Evolutionary conservation across 1,140 invertebrate genomes (phyloP).

Genomic region (Doryteuthis pealeii): DNA sequence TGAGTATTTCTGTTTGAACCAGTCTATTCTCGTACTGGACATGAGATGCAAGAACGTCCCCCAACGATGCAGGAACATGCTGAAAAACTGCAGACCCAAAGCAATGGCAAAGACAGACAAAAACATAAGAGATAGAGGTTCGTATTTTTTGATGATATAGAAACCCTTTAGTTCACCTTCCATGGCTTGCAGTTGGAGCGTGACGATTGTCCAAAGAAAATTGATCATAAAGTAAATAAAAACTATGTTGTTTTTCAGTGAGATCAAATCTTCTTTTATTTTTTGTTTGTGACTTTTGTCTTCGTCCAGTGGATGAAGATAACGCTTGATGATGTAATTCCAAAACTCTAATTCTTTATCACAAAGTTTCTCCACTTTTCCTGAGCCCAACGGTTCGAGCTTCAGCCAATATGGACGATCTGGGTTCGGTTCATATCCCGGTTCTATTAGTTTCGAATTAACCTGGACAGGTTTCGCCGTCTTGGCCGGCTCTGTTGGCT

Average conservation of each 20-base stretch:
- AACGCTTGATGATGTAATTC: constrained; percentile 91
- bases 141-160: constrained; percentile 55
- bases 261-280: constrained; percentile 83
- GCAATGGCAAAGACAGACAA: constrained; percentile 61
- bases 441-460: too few species aligned
- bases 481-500: constrained; percentile 16
- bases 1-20: constrained; percentile 66
- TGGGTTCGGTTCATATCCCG: constrained; percentile 45
- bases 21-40: constrained; percentile 90
- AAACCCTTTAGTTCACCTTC: constrained; percentile 52
- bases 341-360: constrained; percentile 86
- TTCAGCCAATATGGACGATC: constrained; percentile 44
- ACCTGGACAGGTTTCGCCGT: constrained; percentile 23
- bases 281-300: constrained; percentile 83
- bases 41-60: constrained; percentile 97
- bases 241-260: constrained; percentile 88
- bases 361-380: constrained; percentile 59
- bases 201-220: constrained; percentile 95
- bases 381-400: constrained; percentile 39
- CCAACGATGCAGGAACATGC: constrained; percentile 69
- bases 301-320: constrained; percentile 90
- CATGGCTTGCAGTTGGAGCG: constrained; percentile 85
- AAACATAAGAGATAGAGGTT: constrained; percentile 62
- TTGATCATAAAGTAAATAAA: constrained; percentile 98
- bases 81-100: constrained; percentile 67